phyloP scores from a whole-genome alignment of 1,140 invertebrate species.

The Drosophila saltans region DNA sequence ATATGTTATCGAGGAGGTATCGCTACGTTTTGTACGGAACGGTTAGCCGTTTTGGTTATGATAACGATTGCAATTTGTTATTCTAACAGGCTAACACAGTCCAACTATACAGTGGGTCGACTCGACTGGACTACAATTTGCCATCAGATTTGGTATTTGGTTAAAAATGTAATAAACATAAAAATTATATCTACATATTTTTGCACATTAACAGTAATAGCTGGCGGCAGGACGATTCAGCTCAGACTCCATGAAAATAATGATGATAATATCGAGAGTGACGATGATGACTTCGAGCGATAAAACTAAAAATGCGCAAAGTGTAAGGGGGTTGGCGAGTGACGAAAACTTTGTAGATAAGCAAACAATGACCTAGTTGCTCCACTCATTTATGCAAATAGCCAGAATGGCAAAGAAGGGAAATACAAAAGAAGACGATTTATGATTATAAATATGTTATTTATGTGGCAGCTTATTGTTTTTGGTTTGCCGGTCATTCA shows the following conservation, averaged over 20 bases:
- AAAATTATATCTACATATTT: slow-evolving; percentile 63
- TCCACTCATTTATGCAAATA: slow-evolving; percentile 57
- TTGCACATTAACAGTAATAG: slow-evolving; percentile 63
- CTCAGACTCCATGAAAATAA: background rate
- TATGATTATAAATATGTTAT: slow-evolving; percentile 62
- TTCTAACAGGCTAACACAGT: background rate
- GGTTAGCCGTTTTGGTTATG: background rate
- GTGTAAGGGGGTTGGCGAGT: background rate
- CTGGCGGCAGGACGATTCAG: slow-evolving; percentile 18
- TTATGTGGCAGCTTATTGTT: slow-evolving; percentile 65
- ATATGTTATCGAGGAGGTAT: too few species aligned
- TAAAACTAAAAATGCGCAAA: slow-evolving; percentile 34
- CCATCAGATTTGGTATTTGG: slow-evolving; percentile 34
- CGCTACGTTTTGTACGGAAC: too few species aligned
- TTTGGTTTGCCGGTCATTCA: slow-evolving; percentile 47
- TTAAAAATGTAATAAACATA: slow-evolving; percentile 56
- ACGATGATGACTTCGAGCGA: slow-evolving; percentile 32
- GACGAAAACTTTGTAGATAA: slow-evolving; percentile 67
- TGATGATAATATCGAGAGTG: slow-evolving; percentile 11
- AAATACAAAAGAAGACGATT: slow-evolving; percentile 38
- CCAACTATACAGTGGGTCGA: background rate
- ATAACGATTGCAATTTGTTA: background rate
- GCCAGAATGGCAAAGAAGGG: slow-evolving; percentile 29
- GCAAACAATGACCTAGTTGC: slow-evolving; percentile 65
- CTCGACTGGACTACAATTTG: slow-evolving; percentile 1